Evolutionary conservation across 1,140 invertebrate genomes (phyloP).

Genomic region (Ooceraea biroi): DNA sequence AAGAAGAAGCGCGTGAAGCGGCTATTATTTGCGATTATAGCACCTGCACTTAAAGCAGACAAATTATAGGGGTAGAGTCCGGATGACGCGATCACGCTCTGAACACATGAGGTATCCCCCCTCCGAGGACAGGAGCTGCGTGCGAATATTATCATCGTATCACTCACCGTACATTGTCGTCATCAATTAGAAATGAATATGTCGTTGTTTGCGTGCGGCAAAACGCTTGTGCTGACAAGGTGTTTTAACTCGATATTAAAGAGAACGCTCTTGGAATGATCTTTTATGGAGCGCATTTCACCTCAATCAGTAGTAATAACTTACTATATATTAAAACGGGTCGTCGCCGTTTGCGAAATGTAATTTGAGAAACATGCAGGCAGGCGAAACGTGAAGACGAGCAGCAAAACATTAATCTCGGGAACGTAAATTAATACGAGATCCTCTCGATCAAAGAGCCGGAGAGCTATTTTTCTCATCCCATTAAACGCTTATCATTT

Average conservation of each 20-base stretch:
- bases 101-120: conserved; percentile 27
- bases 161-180: conserved; percentile 4
- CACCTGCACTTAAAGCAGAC: conserved; percentile 55
- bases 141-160: conserved; percentile 12
- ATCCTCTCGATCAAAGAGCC: conserved; percentile 14
- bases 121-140: not conserved
- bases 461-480: conserved; percentile 34
- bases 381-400: not conserved
- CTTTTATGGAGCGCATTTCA: not conserved
- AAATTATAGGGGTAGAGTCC: conserved; percentile 40
- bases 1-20: conserved; percentile 12
- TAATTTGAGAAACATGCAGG: not conserved
- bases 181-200: conserved; percentile 31
- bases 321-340: too few species aligned
- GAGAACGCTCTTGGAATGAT: not conserved
- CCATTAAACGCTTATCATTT: conserved; percentile 49
- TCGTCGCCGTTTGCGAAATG: not conserved
- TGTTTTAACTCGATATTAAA: not conserved
- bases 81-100: conserved; percentile 30
- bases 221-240: not conserved
- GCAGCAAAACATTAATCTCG: not conserved
- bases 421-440: conserved; percentile 14
- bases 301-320: too few species aligned
- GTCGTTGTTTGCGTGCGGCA: not conserved
- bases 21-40: conserved; percentile 59